These are phyloP conservation scores for Simalia tracyae DNA, from an alignment of 2,797 vertebrate genomes.

Conservation along the genomic window DNA sequence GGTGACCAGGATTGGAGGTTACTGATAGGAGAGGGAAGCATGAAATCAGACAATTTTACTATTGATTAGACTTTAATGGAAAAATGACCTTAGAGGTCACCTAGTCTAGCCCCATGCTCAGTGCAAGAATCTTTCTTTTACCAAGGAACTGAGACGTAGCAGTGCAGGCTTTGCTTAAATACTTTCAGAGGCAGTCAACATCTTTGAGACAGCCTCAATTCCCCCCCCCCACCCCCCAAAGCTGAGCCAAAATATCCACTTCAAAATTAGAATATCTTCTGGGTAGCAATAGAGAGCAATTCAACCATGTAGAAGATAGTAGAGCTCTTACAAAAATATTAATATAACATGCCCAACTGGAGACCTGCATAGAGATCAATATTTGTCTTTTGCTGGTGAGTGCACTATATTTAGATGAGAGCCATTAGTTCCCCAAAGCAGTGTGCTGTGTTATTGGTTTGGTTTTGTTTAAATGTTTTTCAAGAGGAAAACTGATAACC, in stretches of 20 bases:
- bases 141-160: background rate
- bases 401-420: conserved; percentile 12
- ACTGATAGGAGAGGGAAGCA: background rate
- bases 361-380: conserved; percentile 23
- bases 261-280: background rate
- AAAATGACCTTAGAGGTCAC: background rate
- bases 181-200: background rate
- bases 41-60: background rate
- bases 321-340: background rate
- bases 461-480: no score
- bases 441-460: background rate
- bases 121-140: background rate
- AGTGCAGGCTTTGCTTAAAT: background rate
- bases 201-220: background rate
- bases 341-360: background rate
- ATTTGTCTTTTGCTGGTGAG: background rate
- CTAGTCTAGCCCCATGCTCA: background rate
- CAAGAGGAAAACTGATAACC: conserved; percentile 5
- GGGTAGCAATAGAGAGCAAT: background rate
- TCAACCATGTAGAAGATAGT: background rate
- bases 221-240: no score
- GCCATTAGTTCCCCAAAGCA: background rate
- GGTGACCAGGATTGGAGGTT: background rate
- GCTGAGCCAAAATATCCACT: background rate
- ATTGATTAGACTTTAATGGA: background rate